Evolutionary conservation across 1,140 invertebrate genomes (phyloP).

Genomic region (Diplogasteroides magnus): DNA sequence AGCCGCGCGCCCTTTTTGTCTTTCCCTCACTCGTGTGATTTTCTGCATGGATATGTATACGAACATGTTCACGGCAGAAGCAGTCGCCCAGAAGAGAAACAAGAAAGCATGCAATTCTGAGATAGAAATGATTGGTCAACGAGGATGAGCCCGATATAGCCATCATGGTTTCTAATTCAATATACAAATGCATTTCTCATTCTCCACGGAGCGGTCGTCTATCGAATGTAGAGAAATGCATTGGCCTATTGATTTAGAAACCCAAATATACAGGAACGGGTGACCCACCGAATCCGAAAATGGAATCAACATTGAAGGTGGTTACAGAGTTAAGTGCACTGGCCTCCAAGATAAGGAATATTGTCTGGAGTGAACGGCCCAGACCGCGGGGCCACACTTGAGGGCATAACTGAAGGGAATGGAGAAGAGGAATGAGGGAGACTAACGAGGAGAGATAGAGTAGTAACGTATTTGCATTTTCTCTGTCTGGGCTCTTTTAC

Average conservation of each 20-base stretch:
- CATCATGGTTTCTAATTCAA: too few relatives aligned
- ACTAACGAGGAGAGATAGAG: too few relatives aligned
- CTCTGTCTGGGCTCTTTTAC: too few relatives aligned
- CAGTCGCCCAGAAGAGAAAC: conserved; percentile 46
- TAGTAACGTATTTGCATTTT: too few relatives aligned
- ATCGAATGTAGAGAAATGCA: too few relatives aligned
- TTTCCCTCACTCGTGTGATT: conserved; percentile 40
- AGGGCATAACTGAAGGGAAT: conserved; percentile 17
- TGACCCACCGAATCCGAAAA: conserved; percentile 40
- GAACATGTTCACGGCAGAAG: conserved; percentile 54
- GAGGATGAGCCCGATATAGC: too few relatives aligned
- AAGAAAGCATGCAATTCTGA: conserved; percentile 45
- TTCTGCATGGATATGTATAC: conserved; percentile 49
- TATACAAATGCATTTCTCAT: too few relatives aligned
- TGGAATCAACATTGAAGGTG: conserved; percentile 51
- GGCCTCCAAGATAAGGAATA: too few relatives aligned
- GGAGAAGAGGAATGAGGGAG: background rate
- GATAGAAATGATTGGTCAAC: conserved; percentile 10
- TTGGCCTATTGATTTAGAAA: too few relatives aligned
- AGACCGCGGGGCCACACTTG: conserved; percentile 47
- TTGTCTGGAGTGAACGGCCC: conserved; percentile 35
- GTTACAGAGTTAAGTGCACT: conserved; percentile 41
- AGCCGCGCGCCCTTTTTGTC: too few relatives aligned
- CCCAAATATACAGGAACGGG: background rate
- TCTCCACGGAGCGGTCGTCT: too few relatives aligned